phyloP scores from a whole-genome alignment of 1,140 invertebrate species.

The Drosophila mayri region DNA sequence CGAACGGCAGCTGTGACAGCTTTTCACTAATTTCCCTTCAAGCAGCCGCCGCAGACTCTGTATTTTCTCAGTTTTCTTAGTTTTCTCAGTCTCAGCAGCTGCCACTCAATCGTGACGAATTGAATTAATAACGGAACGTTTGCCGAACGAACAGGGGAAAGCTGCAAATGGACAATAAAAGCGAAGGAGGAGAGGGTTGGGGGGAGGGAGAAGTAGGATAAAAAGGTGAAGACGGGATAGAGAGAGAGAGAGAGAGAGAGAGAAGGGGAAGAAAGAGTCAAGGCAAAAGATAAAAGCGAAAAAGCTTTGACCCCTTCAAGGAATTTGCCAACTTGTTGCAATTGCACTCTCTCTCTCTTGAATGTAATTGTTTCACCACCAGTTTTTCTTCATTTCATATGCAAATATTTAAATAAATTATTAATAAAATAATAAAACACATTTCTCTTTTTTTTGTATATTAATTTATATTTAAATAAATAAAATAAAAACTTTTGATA shows the following conservation, averaged over 20 bases:
- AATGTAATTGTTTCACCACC: slow-evolving; percentile 10
- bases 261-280: slow-evolving; percentile 8
- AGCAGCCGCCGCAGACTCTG: slow-evolving; percentile 57
- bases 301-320: slow-evolving; percentile 43
- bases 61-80: slow-evolving; percentile 25
- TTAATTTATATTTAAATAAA: not conserved
- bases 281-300: slow-evolving; percentile 22
- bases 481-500: too few relatives aligned
- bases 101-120: slow-evolving; percentile 79
- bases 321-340: slow-evolving; percentile 13
- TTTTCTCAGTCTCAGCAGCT: slow-evolving; percentile 53
- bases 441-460: too few relatives aligned
- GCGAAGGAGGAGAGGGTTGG: not conserved
- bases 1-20: slow-evolving; percentile 68
- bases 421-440: not conserved
- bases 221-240: slow-evolving; percentile 1
- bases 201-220: not conserved
- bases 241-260: not conserved
- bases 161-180: slow-evolving; percentile 39
- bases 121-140: slow-evolving; percentile 77
- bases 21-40: slow-evolving; percentile 77
- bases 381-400: not conserved
- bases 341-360: not conserved
- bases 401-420: not conserved
- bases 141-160: slow-evolving; percentile 53